These are phyloP conservation scores for Pherbina coryleti DNA, from an alignment of 2,888 invertebrate genomes.

Conservation along the genomic window DNA sequence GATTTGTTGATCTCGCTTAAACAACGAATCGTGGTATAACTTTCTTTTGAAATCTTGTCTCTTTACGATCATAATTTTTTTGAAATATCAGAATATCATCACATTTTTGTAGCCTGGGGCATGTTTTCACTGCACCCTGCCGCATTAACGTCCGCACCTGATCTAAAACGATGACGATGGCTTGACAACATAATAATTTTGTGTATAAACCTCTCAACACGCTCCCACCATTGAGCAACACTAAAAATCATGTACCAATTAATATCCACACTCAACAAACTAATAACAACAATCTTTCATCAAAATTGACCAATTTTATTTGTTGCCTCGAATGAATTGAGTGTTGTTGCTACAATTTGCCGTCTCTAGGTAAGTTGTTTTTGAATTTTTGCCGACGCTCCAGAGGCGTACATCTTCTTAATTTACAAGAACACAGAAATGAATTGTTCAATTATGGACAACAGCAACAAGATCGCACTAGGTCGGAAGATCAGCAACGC, in stretches of 20 bases:
- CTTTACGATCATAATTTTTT: no score
- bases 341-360: constrained; percentile 24
- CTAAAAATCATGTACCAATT: constrained; percentile 32
- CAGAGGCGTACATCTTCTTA: constrained; percentile 27
- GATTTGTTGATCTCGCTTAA: no score
- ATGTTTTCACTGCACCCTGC: neutral
- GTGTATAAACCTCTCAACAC: constrained; percentile 15
- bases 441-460: constrained; percentile 36
- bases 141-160: neutral
- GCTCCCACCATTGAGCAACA: neutral
- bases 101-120: neutral
- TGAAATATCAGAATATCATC: no score
- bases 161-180: neutral
- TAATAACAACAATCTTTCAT: constrained; percentile 37
- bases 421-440: constrained; percentile 33
- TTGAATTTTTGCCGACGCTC: constrained; percentile 10
- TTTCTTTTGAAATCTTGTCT: no score
- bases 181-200: constrained; percentile 31
- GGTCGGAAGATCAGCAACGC: neutral
- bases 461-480: constrained; percentile 29
- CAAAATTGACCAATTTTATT: constrained; percentile 33
- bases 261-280: constrained; percentile 33
- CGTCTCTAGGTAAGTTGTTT: neutral
- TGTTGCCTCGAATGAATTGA: constrained; percentile 3
- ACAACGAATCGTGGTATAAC: no score